These are phyloP conservation scores for Castor canadensis DNA, from an alignment of 2,113 vertebrate species.

Conservation along the genomic window DNA sequence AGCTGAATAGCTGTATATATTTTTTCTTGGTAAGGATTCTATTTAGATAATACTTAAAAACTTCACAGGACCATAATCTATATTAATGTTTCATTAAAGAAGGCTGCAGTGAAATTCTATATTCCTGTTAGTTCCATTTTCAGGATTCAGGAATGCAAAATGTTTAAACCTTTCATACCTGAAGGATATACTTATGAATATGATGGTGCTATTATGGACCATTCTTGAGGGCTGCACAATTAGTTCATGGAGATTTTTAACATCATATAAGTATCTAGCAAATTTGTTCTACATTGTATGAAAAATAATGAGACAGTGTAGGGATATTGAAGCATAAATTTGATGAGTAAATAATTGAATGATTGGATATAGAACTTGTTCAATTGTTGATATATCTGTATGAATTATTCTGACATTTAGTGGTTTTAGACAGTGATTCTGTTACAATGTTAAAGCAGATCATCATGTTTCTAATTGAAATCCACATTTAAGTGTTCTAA, in stretches of 20 bases:
- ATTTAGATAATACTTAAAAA: not conserved
- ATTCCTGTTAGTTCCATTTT: not conserved
- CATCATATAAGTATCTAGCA: not conserved
- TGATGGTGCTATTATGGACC: not conserved
- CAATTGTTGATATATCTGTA: not conserved
- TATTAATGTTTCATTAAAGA: not conserved
- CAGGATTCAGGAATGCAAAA: not conserved
- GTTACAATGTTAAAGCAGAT: not conserved
- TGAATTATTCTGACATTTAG: constrained; percentile 16
- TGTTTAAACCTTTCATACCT: not conserved
- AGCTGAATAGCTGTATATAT: not conserved
- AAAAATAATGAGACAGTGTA: not conserved
- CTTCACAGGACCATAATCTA: not conserved
- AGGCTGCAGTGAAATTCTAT: not conserved
- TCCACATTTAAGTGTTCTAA: not conserved
- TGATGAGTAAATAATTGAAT: not conserved
- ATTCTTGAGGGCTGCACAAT: not conserved
- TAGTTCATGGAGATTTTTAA: not conserved
- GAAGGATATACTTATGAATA: not conserved
- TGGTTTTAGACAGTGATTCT: not conserved
- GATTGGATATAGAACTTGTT: not conserved
- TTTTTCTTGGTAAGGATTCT: not conserved
- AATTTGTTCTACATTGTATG: not conserved
- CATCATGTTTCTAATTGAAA: constrained; percentile 40
- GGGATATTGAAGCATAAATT: not conserved